Evolutionary conservation across 2,113 vertebrate species (phyloP).

Genomic region (Epinephelus fuscoguttatus): DNA sequence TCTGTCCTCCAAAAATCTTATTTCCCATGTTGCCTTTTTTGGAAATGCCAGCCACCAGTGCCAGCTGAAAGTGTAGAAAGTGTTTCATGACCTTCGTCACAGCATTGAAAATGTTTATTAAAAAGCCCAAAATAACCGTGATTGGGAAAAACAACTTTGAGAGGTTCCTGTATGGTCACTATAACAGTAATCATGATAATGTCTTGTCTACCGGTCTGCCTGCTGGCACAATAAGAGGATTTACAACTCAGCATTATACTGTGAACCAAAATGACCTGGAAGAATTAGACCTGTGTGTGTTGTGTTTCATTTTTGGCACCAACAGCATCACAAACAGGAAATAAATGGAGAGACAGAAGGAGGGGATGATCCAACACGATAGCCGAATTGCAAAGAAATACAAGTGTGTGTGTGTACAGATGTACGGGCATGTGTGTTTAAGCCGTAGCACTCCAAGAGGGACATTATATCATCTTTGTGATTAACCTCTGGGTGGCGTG

Average conservation of each 20-base stretch:
- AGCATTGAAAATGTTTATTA: conserved; percentile 13
- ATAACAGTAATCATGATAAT: conserved; percentile 70
- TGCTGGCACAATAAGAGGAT: conserved; percentile 74
- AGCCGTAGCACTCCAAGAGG: neutral
- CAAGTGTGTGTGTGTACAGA: neutral
- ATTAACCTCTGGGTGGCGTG: conserved; percentile 32
- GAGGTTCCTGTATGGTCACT: conserved; percentile 21
- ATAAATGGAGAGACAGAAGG: neutral
- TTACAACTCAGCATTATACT: conserved; percentile 57
- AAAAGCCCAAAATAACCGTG: conserved; percentile 21
- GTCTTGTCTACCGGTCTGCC: conserved; percentile 53
- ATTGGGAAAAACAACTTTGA: neutral
- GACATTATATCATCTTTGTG: conserved; percentile 43
- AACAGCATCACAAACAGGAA: neutral
- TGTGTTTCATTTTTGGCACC: neutral
- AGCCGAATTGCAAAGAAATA: neutral
- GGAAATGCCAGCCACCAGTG: neutral
- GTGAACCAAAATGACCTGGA: conserved; percentile 45
- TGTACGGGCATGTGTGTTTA: neutral
- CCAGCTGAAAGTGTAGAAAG: neutral
- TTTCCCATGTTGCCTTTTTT: conserved; percentile 7
- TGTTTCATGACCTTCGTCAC: conserved; percentile 6
- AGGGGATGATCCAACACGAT: neutral
- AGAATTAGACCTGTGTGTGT: neutral
- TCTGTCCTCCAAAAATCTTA: conserved; percentile 12